Percentiles rank a stretch among this genome's conserved stretches.
Conservation (phyloP, 92 coral and sea anemone species). For the Umimayanthus chanpuru region DNA sequence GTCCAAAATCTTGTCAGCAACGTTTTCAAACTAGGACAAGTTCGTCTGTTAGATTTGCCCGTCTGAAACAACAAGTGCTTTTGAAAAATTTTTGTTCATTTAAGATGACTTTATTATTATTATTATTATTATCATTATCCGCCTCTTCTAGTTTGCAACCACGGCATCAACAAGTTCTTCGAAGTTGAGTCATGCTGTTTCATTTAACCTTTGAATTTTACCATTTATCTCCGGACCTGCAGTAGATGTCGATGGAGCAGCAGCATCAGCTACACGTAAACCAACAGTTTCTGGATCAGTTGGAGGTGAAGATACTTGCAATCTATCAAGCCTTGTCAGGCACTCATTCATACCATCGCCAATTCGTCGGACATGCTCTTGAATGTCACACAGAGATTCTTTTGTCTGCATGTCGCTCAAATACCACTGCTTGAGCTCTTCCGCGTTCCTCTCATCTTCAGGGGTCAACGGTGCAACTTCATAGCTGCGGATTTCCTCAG, state of each 20-base stretch:
- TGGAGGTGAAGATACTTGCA: neutral
- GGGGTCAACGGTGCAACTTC: neutral
- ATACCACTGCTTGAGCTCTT: conserved; percentile 19
- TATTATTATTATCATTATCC: too few species aligned
- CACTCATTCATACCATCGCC: neutral
- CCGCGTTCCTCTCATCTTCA: conserved; percentile 1
- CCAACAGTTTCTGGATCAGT: neutral
- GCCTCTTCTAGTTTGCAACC: neutral
- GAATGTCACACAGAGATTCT: neutral
- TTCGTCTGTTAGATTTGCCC: too few species aligned
- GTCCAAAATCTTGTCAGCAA: too few species aligned
- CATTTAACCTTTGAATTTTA: neutral
- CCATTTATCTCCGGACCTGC: neutral
- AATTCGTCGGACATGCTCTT: neutral
- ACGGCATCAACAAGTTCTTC: neutral
- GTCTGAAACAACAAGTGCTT: too few species aligned
- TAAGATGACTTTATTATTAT: too few species aligned
- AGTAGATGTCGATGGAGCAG: neutral
- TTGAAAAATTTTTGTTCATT: too few species aligned
- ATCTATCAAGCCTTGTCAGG: neutral
- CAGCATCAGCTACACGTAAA: neutral
- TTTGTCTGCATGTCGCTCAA: neutral
- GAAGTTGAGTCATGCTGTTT: neutral
- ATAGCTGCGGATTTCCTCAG: conserved; percentile 8
- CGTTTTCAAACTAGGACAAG: too few species aligned